phyloP scores from a whole-genome alignment of 2,888 invertebrate genomes.

The Philonicus albiceps region DNA sequence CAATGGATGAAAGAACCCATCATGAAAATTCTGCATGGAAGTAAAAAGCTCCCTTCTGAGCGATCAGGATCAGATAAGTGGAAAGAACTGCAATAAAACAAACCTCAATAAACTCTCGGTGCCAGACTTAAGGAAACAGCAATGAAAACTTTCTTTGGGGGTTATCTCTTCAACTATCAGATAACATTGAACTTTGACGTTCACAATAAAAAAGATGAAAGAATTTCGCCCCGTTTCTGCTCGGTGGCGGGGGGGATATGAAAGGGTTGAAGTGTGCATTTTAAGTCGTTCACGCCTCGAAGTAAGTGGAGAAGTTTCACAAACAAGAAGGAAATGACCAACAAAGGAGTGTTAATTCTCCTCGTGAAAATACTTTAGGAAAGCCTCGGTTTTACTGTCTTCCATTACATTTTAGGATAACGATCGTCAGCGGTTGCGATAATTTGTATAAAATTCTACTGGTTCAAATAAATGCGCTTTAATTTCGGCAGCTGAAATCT shows the following conservation, averaged over 20 bases:
- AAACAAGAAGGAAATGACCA: not conserved
- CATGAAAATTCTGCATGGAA: constrained; percentile 17
- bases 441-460: not conserved
- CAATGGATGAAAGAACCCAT: constrained; percentile 2
- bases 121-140: constrained; percentile 29
- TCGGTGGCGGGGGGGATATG: not conserved
- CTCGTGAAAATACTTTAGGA: not conserved
- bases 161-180: constrained; percentile 35
- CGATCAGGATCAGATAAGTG: constrained; percentile 34
- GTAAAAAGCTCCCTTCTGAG: constrained; percentile 16
- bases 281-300: constrained; percentile 18
- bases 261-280: constrained; percentile 43
- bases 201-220: constrained; percentile 14
- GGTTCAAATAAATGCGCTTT: not conserved
- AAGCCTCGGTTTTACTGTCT: not conserved
- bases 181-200: constrained; percentile 40
- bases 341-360: not conserved
- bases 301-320: not conserved
- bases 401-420: not conserved
- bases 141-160: constrained; percentile 33
- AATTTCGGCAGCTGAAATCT: not conserved
- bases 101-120: constrained; percentile 38
- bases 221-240: not conserved
- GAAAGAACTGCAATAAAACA: constrained; percentile 38
- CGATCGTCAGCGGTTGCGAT: not conserved